Percentiles rank a stretch among this genome's conserved stretches.
Conservation (phyloP, 2,797 vertebrate genomes). For the Harpagifer antarcticus region DNA sequence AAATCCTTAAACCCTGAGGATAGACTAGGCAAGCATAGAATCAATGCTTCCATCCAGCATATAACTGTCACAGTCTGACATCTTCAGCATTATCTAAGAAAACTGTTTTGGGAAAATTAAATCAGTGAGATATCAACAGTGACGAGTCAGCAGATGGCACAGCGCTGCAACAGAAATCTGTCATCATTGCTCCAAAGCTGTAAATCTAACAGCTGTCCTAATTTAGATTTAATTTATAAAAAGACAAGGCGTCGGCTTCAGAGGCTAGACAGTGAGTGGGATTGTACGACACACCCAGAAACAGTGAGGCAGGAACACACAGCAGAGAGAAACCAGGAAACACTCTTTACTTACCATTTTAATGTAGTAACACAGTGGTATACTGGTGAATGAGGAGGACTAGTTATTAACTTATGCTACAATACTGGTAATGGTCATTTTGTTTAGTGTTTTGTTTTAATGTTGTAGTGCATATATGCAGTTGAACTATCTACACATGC, state of each 20-base stretch:
- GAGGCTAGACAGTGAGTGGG: conserved; percentile 25
- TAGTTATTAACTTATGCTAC: not conserved
- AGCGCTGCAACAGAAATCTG: conserved; percentile 47
- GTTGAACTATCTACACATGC: not conserved
- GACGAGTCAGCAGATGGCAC: conserved; percentile 61
- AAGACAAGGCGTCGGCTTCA: conserved; percentile 5
- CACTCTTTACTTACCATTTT: not conserved
- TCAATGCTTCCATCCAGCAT: not conserved
- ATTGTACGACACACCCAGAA: conserved; percentile 32
- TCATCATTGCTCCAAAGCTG: conserved; percentile 44
- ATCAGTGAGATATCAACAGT: conserved; percentile 34
- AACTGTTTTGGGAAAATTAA: conserved; percentile 34
- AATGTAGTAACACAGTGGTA: not conserved
- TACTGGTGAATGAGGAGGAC: not conserved
- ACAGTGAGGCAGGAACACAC: conserved; percentile 25
- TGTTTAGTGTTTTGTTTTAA: not conserved
- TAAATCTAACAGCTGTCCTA: conserved; percentile 45
- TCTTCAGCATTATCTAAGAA: conserved; percentile 11
- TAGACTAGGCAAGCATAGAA: not conserved
- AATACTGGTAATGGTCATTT: not conserved
- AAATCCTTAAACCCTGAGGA: not conserved
- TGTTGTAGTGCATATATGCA: too few relatives aligned
- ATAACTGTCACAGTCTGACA: conserved; percentile 1
- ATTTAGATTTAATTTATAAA: conserved; percentile 50
- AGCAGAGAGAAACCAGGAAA: not conserved